Evolutionary conservation across 2,797 vertebrate species (phyloP).

Genomic region (Taeniopygia guttata): DNA sequence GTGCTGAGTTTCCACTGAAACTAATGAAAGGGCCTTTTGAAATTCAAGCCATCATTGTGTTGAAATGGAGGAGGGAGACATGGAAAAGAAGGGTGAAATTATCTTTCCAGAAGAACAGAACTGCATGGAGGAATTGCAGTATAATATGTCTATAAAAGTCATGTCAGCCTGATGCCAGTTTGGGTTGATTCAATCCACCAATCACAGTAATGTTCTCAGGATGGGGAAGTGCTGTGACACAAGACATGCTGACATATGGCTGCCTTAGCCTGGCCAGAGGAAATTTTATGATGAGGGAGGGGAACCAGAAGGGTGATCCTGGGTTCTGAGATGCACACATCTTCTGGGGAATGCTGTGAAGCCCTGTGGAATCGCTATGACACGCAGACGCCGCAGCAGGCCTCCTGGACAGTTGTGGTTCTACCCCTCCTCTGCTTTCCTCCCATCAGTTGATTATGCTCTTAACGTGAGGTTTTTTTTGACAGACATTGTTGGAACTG

Average conservation of each 20-base stretch:
- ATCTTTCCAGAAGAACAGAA: background rate
- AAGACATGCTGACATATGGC: background rate
- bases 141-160: background rate
- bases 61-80: background rate
- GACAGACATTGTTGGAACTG: conserved; percentile 98
- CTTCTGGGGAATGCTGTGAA: background rate
- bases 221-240: background rate
- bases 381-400: background rate
- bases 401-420: conserved; percentile 28
- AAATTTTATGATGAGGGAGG: background rate
- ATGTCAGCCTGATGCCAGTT: background rate
- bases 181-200: background rate
- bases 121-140: background rate
- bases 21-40: conserved; percentile 12
- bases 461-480: conserved; percentile 78
- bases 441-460: conserved; percentile 52
- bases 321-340: background rate
- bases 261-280: background rate
- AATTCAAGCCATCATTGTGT: conserved; percentile 2
- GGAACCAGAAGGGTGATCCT: background rate
- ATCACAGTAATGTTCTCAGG: background rate
- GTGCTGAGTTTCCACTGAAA: conserved; percentile 7
- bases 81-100: background rate
- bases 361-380: background rate
- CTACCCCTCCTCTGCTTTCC: conserved; percentile 12